Conservation (phyloP, 2,113 vertebrate genomes). For the Trinectes maculatus region DNA sequence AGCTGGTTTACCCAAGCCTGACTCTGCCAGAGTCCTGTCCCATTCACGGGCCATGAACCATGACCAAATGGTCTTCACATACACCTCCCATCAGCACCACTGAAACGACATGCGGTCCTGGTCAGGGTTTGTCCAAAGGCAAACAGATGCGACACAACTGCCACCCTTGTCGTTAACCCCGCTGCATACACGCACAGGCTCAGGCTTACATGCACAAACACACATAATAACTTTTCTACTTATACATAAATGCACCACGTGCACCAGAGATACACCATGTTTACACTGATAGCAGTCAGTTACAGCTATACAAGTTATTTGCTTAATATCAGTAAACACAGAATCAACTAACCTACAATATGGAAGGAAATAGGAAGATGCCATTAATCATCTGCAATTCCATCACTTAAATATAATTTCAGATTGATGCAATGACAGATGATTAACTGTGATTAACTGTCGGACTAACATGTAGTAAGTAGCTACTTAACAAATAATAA, state of each 20-base stretch:
- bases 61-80: conserved; percentile 71
- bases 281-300: not conserved
- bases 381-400: not conserved
- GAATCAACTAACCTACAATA: too few species aligned
- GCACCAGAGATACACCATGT: too few species aligned
- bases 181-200: conserved; percentile 17
- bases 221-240: conserved; percentile 13
- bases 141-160: conserved; percentile 70
- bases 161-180: conserved; percentile 35
- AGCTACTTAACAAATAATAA: conserved; percentile 7
- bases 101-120: conserved; percentile 78
- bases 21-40: conserved; percentile 46
- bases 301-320: too few species aligned
- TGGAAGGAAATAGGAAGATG: too few species aligned
- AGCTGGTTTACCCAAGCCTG: conserved; percentile 69
- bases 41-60: conserved; percentile 74
- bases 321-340: too few species aligned
- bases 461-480: conserved; percentile 1
- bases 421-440: not conserved
- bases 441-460: not conserved
- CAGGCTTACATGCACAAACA: conserved; percentile 12
- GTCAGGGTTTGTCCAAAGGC: conserved; percentile 77
- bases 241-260: conserved; percentile 11
- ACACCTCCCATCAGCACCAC: conserved; percentile 71
- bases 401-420: conserved; percentile 2